Conservation (phyloP, 2,113 vertebrate species). For the Varanus komodoensis region DNA sequence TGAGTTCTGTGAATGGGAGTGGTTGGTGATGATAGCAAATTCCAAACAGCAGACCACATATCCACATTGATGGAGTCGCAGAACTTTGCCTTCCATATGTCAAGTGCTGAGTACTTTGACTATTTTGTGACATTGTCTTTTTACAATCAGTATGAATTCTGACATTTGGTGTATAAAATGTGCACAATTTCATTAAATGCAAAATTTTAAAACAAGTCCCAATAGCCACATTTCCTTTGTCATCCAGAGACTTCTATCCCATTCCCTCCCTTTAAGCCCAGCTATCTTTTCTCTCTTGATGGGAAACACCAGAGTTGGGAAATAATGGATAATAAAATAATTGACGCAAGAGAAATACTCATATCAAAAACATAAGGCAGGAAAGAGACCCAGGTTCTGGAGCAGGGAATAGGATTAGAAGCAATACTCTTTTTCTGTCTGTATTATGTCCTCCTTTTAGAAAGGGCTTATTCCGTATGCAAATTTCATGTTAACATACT, state of each 20-base stretch:
- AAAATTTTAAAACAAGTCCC: background rate
- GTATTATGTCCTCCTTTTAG: background rate
- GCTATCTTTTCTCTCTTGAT: background rate
- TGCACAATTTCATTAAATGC: background rate
- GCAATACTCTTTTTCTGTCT: background rate
- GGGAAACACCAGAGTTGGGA: background rate
- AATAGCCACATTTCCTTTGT: background rate
- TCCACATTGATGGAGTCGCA: too few species aligned
- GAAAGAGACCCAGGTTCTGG: background rate
- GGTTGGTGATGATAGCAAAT: conserved; percentile 10
- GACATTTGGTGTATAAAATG: background rate
- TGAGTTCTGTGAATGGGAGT: background rate
- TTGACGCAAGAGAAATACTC: background rate
- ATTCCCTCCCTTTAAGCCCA: background rate
- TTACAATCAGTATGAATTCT: background rate
- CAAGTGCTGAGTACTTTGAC: background rate
- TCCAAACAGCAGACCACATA: background rate
- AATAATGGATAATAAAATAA: background rate
- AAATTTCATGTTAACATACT: background rate
- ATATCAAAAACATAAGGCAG: background rate
- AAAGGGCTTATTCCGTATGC: background rate
- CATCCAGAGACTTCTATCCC: background rate
- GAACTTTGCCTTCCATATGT: background rate
- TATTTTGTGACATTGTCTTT: background rate
- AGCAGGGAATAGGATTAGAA: background rate